These are phyloP conservation scores for Hippocampus mohnikei DNA, from an alignment of 2,113 vertebrate genomes.

Conservation along the genomic window DNA sequence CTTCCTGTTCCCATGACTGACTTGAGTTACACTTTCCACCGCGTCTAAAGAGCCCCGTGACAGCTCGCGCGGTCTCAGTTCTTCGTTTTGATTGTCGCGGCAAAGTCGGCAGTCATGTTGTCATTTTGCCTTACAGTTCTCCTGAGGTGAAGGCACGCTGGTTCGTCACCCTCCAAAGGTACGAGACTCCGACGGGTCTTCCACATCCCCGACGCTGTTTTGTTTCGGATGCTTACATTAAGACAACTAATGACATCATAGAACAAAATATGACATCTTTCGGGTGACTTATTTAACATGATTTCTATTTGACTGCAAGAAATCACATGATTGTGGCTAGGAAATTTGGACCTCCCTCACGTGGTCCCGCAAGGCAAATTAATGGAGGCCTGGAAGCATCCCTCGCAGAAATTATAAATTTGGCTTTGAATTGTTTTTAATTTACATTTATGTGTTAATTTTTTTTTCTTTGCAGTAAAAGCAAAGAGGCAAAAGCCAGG, in stretches of 20 bases:
- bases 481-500: constrained; percentile 58
- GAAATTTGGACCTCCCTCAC: too few species aligned
- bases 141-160: constrained; percentile 78
- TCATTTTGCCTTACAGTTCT: constrained; percentile 63
- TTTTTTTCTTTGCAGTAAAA: constrained; percentile 63
- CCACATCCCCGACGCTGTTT: not conserved
- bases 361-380: not conserved
- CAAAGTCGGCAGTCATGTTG: constrained; percentile 70
- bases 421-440: not conserved
- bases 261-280: too few species aligned
- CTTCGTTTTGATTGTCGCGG: constrained; percentile 9
- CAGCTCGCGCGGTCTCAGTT: constrained; percentile 44
- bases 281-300: too few species aligned
- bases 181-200: constrained; percentile 42
- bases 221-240: not conserved
- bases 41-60: constrained; percentile 61
- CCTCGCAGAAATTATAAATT: not conserved
- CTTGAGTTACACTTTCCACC: constrained; percentile 72
- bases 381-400: not conserved
- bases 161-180: constrained; percentile 79
- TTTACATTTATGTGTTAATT: not conserved
- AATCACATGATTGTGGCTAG: too few species aligned
- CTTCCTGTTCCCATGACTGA: constrained; percentile 79
- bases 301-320: too few species aligned
- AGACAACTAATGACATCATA: too few species aligned